These are phyloP conservation scores for Meda fulgida DNA, from an alignment of 2,797 vertebrate species.

Conservation along the genomic window DNA sequence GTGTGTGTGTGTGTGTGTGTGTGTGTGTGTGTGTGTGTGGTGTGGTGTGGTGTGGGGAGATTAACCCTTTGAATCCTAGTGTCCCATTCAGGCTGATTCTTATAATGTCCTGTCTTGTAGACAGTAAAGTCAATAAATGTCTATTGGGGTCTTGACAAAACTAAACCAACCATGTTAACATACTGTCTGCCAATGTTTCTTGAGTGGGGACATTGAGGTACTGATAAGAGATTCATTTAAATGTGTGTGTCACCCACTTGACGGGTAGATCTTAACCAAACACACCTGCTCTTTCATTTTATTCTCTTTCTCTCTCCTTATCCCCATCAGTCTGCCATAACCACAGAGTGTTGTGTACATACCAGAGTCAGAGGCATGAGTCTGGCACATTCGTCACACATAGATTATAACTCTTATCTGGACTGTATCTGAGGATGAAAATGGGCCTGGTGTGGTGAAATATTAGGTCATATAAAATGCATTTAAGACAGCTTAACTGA, in stretches of 20 bases:
- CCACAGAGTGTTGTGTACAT: conserved; percentile 75
- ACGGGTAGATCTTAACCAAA: conserved; percentile 83
- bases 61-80: neutral
- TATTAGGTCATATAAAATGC: conserved; percentile 74
- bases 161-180: conserved; percentile 71
- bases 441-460: conserved; percentile 73
- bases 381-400: conserved; percentile 76
- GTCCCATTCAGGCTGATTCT: conserved; percentile 13
- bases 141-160: conserved; percentile 61
- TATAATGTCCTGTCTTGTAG: conserved; percentile 23
- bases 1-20: no score
- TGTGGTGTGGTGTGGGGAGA: no score
- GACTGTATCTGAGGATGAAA: conserved; percentile 79
- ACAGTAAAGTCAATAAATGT: conserved; percentile 35
- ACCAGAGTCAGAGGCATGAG: conserved; percentile 70
- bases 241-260: conserved; percentile 79
- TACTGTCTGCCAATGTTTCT: conserved; percentile 76
- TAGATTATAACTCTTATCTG: conserved; percentile 80
- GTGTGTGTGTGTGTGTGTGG: no score
- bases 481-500: conserved; percentile 69
- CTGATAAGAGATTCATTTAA: conserved; percentile 82
- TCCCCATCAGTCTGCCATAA: conserved; percentile 69
- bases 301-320: conserved; percentile 62
- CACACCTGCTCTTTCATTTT: conserved; percentile 76
- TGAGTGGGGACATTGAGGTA: conserved; percentile 75